Percentiles rank a stretch among this genome's conserved stretches.
Conservation (phyloP, 2,888 invertebrate species). For the Cancer borealis region DNA sequence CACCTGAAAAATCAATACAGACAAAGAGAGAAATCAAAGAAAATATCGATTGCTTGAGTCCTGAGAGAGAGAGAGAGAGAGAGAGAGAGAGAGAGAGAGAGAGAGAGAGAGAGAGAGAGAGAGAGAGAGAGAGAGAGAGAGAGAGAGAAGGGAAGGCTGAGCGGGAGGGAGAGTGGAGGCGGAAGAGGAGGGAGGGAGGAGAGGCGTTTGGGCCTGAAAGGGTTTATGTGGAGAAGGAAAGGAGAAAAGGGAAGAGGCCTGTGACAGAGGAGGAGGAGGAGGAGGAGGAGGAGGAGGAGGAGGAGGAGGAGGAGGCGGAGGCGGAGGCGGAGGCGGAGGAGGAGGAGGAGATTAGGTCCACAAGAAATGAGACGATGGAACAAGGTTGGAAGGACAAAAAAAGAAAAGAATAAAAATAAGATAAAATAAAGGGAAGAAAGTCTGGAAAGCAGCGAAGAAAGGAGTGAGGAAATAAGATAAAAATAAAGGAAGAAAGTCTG, state of each 20-base stretch:
- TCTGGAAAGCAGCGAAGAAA: not conserved
- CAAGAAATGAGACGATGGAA: not conserved
- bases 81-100: not conserved
- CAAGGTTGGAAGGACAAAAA: not conserved
- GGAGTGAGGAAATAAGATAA: not conserved
- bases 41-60: slow-evolving; percentile 13
- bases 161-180: not conserved
- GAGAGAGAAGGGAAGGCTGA: not conserved
- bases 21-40: slow-evolving; percentile 23
- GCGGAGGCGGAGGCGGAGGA: not conserved
- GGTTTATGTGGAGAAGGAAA: too few species aligned
- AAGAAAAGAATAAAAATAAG: too few species aligned
- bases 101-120: slow-evolving; percentile 16
- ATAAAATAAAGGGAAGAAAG: not conserved
- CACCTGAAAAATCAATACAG: not conserved
- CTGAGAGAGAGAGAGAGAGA: not conserved
- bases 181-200: not conserved
- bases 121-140: not conserved
- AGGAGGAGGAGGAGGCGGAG: not conserved
- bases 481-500: not conserved
- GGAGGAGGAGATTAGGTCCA: not conserved
- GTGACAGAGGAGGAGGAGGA: too few species aligned
- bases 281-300: not conserved
- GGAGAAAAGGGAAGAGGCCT: too few species aligned
- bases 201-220: too few species aligned